phyloP scores from a whole-genome alignment of 1,140 invertebrate genomes.

The Aphelenchoides fujianensis region DNA sequence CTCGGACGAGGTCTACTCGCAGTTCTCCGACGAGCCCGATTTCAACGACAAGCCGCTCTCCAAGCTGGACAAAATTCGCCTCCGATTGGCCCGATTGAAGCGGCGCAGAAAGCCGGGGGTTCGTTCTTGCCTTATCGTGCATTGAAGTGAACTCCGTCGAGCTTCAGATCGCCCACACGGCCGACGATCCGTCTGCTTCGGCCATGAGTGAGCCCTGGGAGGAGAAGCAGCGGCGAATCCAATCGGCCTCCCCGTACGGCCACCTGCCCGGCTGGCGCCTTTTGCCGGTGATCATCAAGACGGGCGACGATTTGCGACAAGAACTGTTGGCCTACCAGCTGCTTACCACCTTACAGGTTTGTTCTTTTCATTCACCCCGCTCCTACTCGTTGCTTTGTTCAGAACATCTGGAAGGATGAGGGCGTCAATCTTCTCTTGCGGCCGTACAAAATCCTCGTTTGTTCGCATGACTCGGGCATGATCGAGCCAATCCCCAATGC shows the following conservation, averaged over 20 bases:
- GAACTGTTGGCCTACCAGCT: conserved; percentile 93
- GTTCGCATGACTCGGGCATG: conserved; percentile 85
- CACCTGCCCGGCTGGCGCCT: conserved; percentile 84
- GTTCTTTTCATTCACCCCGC: not conserved
- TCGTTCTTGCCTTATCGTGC: too few relatives aligned
- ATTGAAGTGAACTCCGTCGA: conserved; percentile 8
- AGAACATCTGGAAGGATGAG: conserved; percentile 83
- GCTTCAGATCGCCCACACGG: conserved; percentile 32
- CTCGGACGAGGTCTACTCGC: conserved; percentile 17
- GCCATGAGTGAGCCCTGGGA: conserved; percentile 81
- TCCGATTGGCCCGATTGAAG: not conserved
- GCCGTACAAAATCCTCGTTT: conserved; percentile 85
- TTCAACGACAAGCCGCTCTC: conserved; percentile 8
- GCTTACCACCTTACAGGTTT: conserved; percentile 76
- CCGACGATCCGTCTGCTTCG: conserved; percentile 90
- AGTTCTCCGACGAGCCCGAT: conserved; percentile 22
- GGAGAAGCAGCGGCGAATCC: conserved; percentile 72
- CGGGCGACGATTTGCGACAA: conserved; percentile 92
- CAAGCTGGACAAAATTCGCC: conserved; percentile 11
- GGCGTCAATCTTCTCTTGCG: conserved; percentile 82
- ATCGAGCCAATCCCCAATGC: conserved; percentile 94
- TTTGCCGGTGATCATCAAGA: conserved; percentile 92
- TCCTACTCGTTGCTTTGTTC: too few relatives aligned
- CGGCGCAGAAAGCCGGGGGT: conserved; percentile 11
- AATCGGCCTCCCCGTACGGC: conserved; percentile 88